Evolutionary conservation across 2,113 vertebrate genomes (phyloP), one percentile per base, ranked within the genome.

Genomic region (Ptychochromis oligacanthus): DNA sequence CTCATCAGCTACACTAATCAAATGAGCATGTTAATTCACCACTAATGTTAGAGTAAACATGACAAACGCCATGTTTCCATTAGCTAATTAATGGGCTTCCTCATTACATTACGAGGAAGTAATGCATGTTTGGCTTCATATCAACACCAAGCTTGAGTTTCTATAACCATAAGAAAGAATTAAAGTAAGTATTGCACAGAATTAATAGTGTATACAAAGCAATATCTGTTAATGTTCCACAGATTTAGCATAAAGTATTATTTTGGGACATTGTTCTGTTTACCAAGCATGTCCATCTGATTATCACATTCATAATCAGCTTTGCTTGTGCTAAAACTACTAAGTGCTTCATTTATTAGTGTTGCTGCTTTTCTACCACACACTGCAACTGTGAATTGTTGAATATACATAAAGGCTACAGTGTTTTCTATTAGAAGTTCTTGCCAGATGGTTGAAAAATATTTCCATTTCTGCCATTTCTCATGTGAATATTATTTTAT

Each of bases 21-120:
- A 83, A 87, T 89, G 80, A 85, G 90, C 60, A 87, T 91, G 82
- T 79, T 91, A 83, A 91, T 89, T 88, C 83, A 80, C 91, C 83
- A 80, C 79, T 88, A 90, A 90, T 88, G 67, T 79, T 84, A 88
- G 77, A 49, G 82, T 86, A 90, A 93, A 91, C 77, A 85, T 70
- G 52, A 84, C 77, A 88, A 92, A 92, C 90, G 82, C 62, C 87
- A 85, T 76, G 54, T 76, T 88, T 83, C 77, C 75, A 86, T 88
- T 84, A 86, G 86, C 59, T 91, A 90, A 90, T 89, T 65, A 90
- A 91, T 57, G 77, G n/a, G 79, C 20, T 84, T 80, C 57, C 81
- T 88, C 78, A 89, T 87, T 72, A 89, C 81, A 60, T 84, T 80
- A 57, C 85, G 84, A 74, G 64, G 28, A 58, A 40, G 24, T 31